A percentile compares a stretch with the other conserved stretches of the same genome.
phyloP scores from a whole-genome alignment of 2,888 invertebrate species.

The Mimas tiliae region DNA sequence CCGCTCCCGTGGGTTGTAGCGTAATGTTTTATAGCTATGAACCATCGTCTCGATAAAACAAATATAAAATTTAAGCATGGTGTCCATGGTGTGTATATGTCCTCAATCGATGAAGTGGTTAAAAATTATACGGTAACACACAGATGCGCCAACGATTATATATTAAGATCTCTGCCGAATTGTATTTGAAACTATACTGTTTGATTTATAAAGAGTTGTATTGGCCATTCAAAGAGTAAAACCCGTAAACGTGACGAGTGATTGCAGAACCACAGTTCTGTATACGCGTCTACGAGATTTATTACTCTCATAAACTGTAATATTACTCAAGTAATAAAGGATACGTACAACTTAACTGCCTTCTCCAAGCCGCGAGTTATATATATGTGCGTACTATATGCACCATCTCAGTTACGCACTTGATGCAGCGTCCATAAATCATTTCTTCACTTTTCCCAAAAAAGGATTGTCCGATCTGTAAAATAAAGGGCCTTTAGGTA shows the following conservation, averaged over 20 bases:
- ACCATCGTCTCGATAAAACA: too few species aligned
- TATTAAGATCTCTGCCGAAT: not conserved
- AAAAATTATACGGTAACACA: too few species aligned
- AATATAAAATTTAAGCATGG: too few species aligned
- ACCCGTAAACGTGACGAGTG: conserved; percentile 35
- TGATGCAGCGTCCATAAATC: not conserved
- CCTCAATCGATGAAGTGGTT: too few species aligned
- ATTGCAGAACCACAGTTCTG: conserved; percentile 57
- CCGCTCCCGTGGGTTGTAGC: too few species aligned
- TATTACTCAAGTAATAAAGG: conserved; percentile 74
- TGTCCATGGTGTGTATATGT: too few species aligned
- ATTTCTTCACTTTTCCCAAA: not conserved
- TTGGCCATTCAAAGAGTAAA: conserved; percentile 8
- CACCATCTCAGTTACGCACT: not conserved
- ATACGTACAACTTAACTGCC: conserved; percentile 66
- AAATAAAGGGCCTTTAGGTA: not conserved
- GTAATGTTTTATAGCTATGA: too few species aligned
- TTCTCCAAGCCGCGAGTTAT: conserved; percentile 55
- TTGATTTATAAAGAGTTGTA: conserved; percentile 8
- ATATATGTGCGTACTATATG: conserved; percentile 36
- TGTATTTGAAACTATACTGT: not conserved
- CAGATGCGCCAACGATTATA: too few species aligned
- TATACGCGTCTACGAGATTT: conserved; percentile 69
- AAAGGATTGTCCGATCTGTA: not conserved
- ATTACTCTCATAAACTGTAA: conserved; percentile 73